phyloP scores from a whole-genome alignment of 2,888 invertebrate species.

The Tenthredo livida region DNA sequence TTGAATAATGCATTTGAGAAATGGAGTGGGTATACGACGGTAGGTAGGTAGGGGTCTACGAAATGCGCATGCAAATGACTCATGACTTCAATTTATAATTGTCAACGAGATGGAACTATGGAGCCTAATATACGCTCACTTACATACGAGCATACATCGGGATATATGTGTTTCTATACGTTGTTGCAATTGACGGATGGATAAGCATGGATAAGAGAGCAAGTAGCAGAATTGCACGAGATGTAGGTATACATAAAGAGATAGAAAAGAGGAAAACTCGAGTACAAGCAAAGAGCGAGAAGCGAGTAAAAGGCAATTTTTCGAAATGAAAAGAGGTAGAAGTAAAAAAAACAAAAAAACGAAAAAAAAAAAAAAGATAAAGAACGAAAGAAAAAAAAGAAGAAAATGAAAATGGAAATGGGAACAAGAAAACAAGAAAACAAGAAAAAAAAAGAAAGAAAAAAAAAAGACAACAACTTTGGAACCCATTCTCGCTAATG shows the following conservation, averaged over 20 bases:
- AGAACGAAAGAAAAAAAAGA: not conserved
- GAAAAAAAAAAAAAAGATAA: not conserved
- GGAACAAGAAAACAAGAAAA: not conserved
- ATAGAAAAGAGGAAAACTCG: not conserved
- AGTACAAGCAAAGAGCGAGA: not conserved
- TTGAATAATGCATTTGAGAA: conserved; percentile 75
- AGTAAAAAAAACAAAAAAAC: not conserved
- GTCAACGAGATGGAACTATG: conserved; percentile 29
- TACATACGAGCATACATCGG: not conserved
- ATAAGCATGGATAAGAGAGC: not conserved
- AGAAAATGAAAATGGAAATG: not conserved
- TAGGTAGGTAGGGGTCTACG: conserved; percentile 11
- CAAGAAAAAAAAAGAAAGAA: not conserved
- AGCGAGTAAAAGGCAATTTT: not conserved
- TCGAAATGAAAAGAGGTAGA: not conserved
- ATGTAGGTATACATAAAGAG: not conserved
- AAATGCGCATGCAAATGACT: conserved; percentile 50
- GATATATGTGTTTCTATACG: not conserved
- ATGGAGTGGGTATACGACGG: conserved; percentile 49
- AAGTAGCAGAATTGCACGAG: conserved; percentile 8
- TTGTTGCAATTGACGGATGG: conserved; percentile 26
- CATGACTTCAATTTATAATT: conserved; percentile 48
- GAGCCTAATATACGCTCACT: not conserved
- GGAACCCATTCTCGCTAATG: conserved; percentile 28
- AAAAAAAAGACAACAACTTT: not conserved